A percentile compares a stretch with the other conserved stretches of the same genome.
These are phyloP conservation scores for Columba guinea DNA, from an alignment of 2,797 vertebrate species.

Conservation along the genomic window DNA sequence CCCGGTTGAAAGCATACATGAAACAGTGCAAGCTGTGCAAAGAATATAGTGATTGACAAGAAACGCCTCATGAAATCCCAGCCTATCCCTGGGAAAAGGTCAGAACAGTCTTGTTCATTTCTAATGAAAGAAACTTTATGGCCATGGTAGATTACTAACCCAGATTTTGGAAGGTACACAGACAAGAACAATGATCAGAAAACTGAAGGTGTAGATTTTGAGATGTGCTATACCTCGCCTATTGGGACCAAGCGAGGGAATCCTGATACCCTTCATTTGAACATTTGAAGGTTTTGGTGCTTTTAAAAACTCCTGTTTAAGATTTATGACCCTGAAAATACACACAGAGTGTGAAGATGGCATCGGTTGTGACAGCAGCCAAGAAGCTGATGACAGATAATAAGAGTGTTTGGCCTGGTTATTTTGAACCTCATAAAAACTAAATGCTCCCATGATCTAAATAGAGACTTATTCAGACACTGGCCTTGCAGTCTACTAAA, in stretches of 20 bases:
- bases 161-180: not conserved
- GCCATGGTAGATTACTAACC: not conserved
- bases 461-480: not conserved
- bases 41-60: slow-evolving; percentile 31
- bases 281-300: not conserved
- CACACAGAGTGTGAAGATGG: not conserved
- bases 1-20: slow-evolving; percentile 10
- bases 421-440: slow-evolving; percentile 15
- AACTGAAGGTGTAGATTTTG: not conserved
- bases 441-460: not conserved
- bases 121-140: slow-evolving; percentile 8
- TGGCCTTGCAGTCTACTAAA: not conserved
- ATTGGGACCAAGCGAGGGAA: not conserved
- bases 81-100: slow-evolving; percentile 10
- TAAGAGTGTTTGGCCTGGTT: not conserved
- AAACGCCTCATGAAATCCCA: slow-evolving; percentile 22
- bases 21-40: slow-evolving; percentile 22
- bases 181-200: not conserved
- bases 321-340: not conserved
- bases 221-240: not conserved
- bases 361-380: not conserved
- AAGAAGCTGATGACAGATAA: not conserved
- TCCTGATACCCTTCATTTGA: not conserved
- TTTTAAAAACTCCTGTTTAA: not conserved
- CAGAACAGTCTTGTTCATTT: slow-evolving; percentile 5